Evolutionary conservation across 2,113 vertebrate genomes (phyloP), one percentile per base, ranked within the genome.

Genomic region (Aleadryas rufinucha): DNA sequence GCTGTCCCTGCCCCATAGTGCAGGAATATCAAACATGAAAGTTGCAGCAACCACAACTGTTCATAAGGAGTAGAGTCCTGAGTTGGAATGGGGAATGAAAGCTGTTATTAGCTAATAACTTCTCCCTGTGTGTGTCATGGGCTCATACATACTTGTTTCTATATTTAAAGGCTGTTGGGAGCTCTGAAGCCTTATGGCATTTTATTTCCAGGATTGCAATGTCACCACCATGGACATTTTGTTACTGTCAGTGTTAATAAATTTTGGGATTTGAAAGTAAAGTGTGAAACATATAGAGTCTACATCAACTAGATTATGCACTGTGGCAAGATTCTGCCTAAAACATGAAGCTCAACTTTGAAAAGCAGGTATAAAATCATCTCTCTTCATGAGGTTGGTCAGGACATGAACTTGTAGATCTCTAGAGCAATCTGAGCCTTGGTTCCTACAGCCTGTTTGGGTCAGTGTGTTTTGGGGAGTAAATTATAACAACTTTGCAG

Each of bases 1-100:
- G 6, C 35, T 82, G 28, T 4, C 22, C 4, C 28, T 87, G 47
- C 23, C 22, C 35, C 52, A 37, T 47, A 21, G 31, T 11, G 7
- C 33, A 82, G 56, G 56, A 63, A n/a, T 35, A 31, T 18, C 6
- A 7, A 75, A 42, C 3, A 0, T 24, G 18, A 16, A 52, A 45
- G 27, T 64, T 89, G 47, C 44, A 75, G 47, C 0, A 1, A 56
- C 35, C 1, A 2, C 10, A 1, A 7, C 6, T 72, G 35, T 1
- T 1, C 1, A 1, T 1, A 27, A 52, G 30, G 23, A 42, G 39
- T 15, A 59, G 65, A 92, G 30, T 24, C n/a, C 17, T 2, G 13
- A n/a, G 19, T 0, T 53, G 44, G 45, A 57, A 47, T 16, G n/a
- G 27, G n/a, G 31, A 86, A 74, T 19, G 33, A 79, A 81, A 74